A percentile compares a stretch with the other conserved stretches of the same genome.
These are phyloP conservation scores for Abscondita cerata DNA, from an alignment of 2,888 invertebrate genomes.

Conservation along the genomic window DNA sequence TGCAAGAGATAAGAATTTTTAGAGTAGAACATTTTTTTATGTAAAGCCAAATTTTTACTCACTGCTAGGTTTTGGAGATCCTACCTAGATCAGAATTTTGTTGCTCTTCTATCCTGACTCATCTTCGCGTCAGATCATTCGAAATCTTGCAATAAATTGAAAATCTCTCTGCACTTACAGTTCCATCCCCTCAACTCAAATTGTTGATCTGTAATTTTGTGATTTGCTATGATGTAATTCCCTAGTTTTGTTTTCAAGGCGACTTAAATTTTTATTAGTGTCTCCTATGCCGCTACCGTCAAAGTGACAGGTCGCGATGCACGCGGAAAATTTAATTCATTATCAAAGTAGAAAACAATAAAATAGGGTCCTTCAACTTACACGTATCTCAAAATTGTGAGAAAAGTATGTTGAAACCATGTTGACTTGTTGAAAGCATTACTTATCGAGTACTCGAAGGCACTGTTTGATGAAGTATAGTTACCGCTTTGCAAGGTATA, in stretches of 20 bases:
- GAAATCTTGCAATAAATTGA: conserved; percentile 12
- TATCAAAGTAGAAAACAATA: no score
- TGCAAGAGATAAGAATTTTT: background rate
- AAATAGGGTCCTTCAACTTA: no score
- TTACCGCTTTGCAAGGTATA: no score
- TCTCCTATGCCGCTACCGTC: no score
- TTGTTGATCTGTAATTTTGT: conserved; percentile 43
- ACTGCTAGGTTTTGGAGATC: conserved; percentile 34
- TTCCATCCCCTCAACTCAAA: conserved; percentile 33
- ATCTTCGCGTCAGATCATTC: conserved; percentile 30
- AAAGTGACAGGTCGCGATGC: no score
- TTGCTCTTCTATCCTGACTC: conserved; percentile 36
- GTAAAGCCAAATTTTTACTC: conserved; percentile 14
- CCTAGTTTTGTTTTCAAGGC: conserved; percentile 39
- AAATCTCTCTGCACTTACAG: conserved; percentile 18
- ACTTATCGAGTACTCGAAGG: no score
- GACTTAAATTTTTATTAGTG: background rate
- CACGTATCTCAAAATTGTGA: no score
- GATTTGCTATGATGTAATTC: conserved; percentile 46
- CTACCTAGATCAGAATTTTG: conserved; percentile 32
- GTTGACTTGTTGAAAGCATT: no score
- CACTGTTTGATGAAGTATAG: no score
- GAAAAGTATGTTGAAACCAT: no score
- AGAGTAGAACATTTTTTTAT: background rate
- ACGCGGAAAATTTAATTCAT: no score